phyloP scores from a whole-genome alignment of 2,113 vertebrate genomes.

The Columbina picui region DNA sequence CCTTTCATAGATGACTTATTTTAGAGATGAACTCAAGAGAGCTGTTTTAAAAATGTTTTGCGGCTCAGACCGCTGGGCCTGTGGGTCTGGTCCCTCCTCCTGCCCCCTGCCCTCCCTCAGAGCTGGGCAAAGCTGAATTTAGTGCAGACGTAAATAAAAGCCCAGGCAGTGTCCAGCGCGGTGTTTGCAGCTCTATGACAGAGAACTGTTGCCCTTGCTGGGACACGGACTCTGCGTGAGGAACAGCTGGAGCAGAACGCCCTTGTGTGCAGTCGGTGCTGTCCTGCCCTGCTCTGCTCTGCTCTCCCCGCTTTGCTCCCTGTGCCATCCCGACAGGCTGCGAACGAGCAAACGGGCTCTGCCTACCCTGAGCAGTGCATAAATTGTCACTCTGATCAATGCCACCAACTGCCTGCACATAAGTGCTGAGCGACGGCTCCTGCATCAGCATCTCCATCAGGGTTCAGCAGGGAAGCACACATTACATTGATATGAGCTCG shows the following conservation, averaged over 20 bases:
- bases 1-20: background rate
- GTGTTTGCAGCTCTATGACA: rapidly evolving
- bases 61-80: background rate
- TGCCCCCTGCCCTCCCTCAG: background rate
- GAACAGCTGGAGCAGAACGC: background rate
- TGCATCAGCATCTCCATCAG: background rate
- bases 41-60: background rate
- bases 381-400: background rate
- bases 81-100: background rate
- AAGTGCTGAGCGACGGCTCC: background rate
- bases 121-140: background rate
- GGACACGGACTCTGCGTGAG: background rate
- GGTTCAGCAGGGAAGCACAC: rapidly evolving
- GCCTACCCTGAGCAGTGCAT: rapidly evolving
- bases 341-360: background rate
- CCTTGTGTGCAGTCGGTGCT: rapidly evolving
- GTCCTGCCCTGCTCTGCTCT: background rate
- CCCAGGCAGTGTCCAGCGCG: rapidly evolving
- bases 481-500: rapidly evolving
- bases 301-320: too few species aligned
- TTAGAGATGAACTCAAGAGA: background rate
- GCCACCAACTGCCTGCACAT: background rate
- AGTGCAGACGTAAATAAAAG: background rate
- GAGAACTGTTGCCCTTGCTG: background rate
- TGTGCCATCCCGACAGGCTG: rapidly evolving